These are phyloP conservation scores for Poeciliopsis paucimaculata DNA, from an alignment of 2,797 vertebrate genomes.

Conservation along the genomic window DNA sequence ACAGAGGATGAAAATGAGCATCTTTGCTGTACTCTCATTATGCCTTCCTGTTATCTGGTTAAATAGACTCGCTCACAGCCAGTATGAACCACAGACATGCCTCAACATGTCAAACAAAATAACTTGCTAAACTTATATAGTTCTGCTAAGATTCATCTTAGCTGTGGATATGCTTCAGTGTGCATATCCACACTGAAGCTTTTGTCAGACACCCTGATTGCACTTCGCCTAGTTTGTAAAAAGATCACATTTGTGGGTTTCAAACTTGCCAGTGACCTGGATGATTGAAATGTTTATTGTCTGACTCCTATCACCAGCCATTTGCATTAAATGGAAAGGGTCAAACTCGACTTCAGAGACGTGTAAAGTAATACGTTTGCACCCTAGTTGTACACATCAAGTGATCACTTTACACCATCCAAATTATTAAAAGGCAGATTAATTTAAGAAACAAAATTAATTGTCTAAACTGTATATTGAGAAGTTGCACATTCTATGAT, in stretches of 20 bases:
- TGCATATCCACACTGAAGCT: background rate
- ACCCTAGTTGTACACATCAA: background rate
- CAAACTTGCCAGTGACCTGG: background rate
- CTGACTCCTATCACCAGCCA: background rate
- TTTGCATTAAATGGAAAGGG: constrained; percentile 27
- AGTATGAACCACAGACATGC: background rate
- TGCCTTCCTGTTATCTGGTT: constrained; percentile 2
- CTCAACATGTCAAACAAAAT: background rate
- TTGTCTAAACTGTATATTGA: background rate
- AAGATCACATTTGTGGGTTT: background rate
- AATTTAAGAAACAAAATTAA: constrained; percentile 1
- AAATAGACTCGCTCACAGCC: background rate
- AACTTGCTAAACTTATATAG: background rate
- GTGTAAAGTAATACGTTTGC: background rate
- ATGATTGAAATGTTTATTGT: background rate
- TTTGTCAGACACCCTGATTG: background rate
- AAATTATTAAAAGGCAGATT: background rate
- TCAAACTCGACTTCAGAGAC: constrained; percentile 12
- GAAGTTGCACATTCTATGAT: constrained; percentile 17
- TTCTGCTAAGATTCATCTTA: too few relatives aligned
- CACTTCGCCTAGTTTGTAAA: background rate
- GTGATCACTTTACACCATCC: constrained; percentile 17
- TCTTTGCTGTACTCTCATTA: background rate
- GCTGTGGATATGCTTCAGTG: too few relatives aligned
- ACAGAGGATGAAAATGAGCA: background rate